Conservation (phyloP, 2,797 vertebrate species). For the Botia kubotai region DNA sequence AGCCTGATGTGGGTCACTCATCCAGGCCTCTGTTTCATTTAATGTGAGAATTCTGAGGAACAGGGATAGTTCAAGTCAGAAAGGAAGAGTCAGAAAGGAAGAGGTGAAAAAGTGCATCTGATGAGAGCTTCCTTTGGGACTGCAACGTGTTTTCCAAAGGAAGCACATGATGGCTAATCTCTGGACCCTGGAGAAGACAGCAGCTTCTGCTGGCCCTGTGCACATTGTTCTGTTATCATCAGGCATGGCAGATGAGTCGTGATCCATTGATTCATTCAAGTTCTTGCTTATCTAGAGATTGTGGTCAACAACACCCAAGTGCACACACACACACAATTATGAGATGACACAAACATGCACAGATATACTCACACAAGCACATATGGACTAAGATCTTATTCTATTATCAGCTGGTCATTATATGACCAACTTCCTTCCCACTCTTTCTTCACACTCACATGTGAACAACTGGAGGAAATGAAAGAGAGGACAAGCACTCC, state of each 20-base stretch:
- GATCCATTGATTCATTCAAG: constrained; percentile 61
- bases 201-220: constrained; percentile 69
- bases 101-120: constrained; percentile 89
- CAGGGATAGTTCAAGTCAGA: background rate
- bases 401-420: constrained; percentile 23
- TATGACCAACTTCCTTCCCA: constrained; percentile 71
- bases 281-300: constrained; percentile 64
- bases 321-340: constrained; percentile 2
- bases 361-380: constrained; percentile 6
- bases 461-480: constrained; percentile 75
- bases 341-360: background rate
- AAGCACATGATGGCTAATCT: constrained; percentile 90
- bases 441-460: constrained; percentile 67
- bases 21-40: constrained; percentile 71
- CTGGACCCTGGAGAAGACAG: constrained; percentile 76
- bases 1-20: constrained; percentile 71
- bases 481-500: constrained; percentile 56
- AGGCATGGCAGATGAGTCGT: constrained; percentile 71
- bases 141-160: constrained; percentile 86
- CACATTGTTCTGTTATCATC: constrained; percentile 83
- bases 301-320: constrained; percentile 23
- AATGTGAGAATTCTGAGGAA: constrained; percentile 58
- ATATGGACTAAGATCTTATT: constrained; percentile 11
- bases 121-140: constrained; percentile 83
- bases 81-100: constrained; percentile 77